These are phyloP conservation scores for Genyomyrus donnyi DNA, from an alignment of 2,113 vertebrate species.

Conservation along the genomic window DNA sequence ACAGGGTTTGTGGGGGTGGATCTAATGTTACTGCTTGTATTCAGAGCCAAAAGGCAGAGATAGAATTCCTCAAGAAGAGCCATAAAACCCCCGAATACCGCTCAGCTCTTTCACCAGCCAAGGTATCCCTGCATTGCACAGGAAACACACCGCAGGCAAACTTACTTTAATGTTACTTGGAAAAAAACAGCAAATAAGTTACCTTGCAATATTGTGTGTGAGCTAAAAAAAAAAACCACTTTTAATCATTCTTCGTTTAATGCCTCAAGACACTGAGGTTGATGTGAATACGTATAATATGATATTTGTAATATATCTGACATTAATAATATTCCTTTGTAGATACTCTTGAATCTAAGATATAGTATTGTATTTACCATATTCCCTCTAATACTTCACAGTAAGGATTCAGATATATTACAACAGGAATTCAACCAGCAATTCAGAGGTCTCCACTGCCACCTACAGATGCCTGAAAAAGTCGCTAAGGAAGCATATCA, in stretches of 20 bases:
- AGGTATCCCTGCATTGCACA: not conserved
- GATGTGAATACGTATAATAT: not conserved
- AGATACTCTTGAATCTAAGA: not conserved
- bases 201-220: not conserved
- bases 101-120: not conserved
- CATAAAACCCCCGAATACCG: not conserved
- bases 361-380: not conserved
- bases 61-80: not conserved
- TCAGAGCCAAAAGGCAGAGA: not conserved
- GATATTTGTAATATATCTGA: not conserved
- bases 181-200: not conserved
- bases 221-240: not conserved
- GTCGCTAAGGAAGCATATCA: not conserved
- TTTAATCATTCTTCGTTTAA: not conserved
- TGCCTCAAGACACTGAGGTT: not conserved
- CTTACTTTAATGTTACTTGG: not conserved
- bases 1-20: not conserved
- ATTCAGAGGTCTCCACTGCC: conserved; percentile 32
- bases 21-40: not conserved
- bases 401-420: not conserved
- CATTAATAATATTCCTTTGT: not conserved
- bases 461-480: conserved; percentile 30
- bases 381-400: not conserved
- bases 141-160: not conserved
- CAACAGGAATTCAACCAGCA: not conserved